Evolutionary conservation across 2,797 vertebrate genomes (phyloP).

Genomic region (Chloroceryle amazona): DNA sequence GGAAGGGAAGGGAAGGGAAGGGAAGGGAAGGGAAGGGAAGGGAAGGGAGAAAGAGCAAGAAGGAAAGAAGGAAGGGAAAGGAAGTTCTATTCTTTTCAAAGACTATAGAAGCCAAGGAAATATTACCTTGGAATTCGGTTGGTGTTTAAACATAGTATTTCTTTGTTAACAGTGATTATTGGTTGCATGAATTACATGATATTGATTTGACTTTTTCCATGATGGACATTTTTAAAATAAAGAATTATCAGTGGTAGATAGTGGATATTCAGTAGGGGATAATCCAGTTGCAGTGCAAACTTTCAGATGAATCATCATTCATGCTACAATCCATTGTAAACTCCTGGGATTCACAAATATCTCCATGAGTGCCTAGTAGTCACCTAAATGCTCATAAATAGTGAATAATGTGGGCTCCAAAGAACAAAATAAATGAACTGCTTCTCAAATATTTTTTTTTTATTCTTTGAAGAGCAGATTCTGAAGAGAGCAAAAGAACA

Average conservation of each 20-base stretch:
- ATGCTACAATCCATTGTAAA: background rate
- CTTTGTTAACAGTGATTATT: background rate
- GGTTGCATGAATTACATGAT: background rate
- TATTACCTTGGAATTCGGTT: background rate
- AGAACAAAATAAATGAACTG: background rate
- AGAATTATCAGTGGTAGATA: conserved; percentile 1
- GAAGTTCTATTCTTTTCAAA: background rate
- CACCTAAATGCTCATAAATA: conserved; percentile 10
- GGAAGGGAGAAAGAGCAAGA: too few species aligned
- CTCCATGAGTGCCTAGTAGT: background rate
- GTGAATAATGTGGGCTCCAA: background rate
- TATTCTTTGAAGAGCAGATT: background rate
- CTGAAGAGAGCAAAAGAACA: background rate
- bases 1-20: background rate
- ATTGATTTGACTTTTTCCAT: background rate
- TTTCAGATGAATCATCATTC: conserved; percentile 1
- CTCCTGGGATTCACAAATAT: conserved; percentile 23
- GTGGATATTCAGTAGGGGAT: background rate
- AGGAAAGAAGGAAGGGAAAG: too few species aligned
- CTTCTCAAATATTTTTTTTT: background rate
- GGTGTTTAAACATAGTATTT: background rate
- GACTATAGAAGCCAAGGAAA: background rate
- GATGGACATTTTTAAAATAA: background rate
- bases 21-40: too few species aligned
- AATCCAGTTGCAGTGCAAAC: background rate